phyloP scores from a whole-genome alignment of 2,888 invertebrate species.

The Hydropsyche betteni region DNA sequence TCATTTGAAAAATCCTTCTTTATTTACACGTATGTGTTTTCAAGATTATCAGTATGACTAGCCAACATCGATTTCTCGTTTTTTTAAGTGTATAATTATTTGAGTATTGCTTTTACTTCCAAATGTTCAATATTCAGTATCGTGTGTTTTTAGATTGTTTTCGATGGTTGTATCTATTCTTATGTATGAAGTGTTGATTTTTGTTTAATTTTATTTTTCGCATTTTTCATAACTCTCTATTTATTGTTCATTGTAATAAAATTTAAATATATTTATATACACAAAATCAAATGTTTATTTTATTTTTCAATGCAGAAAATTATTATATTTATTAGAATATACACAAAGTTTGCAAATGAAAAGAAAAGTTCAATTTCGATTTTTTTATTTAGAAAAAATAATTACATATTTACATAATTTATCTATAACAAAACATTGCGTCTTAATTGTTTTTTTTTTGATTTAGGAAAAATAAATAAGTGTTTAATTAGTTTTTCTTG shows the following conservation, averaged over 20 bases:
- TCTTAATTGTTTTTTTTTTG: conserved; percentile 49
- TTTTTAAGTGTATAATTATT: too few relatives aligned
- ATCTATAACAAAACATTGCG: conserved; percentile 50
- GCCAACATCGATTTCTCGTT: too few relatives aligned
- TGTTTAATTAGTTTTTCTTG: conserved; percentile 15
- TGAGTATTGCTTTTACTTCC: too few relatives aligned
- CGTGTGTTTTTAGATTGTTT: too few relatives aligned
- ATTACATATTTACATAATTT: conserved; percentile 52
- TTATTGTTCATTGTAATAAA: conserved; percentile 46
- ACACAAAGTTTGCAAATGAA: background rate
- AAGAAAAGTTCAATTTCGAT: conserved; percentile 33
- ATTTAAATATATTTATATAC: conserved; percentile 47
- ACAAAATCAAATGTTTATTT: conserved; percentile 5
- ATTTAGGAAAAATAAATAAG: conserved; percentile 43
- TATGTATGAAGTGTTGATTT: conserved; percentile 4
- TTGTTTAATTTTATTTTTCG: conserved; percentile 40
- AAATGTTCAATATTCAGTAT: too few relatives aligned
- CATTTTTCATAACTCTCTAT: conserved; percentile 48
- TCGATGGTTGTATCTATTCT: too few relatives aligned
- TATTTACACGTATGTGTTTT: too few relatives aligned
- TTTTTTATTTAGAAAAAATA: conserved; percentile 49
- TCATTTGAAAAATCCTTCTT: too few relatives aligned
- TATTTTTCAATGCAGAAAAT: background rate
- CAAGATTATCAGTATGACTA: too few relatives aligned
- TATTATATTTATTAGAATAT: background rate